Conservation (phyloP, 2,113 vertebrate genomes). For the Dicaeum eximium region DNA sequence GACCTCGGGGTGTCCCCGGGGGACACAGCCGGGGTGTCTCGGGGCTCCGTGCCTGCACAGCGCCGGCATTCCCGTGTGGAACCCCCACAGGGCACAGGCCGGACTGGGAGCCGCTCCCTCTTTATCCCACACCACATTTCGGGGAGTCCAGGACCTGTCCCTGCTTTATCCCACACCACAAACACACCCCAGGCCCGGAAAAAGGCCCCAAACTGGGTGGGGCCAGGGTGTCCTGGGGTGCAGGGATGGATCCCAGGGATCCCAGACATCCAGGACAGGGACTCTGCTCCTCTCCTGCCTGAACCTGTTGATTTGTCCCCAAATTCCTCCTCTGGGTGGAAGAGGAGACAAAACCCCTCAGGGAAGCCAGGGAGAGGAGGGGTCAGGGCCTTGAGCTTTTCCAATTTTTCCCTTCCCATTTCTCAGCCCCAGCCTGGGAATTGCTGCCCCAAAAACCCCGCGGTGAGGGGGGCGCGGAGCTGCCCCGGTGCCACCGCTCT, state of each 20-base stretch:
- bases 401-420: fast-evolving
- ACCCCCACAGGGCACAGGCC: fast-evolving
- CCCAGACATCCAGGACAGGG: neutral
- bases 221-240: fast-evolving
- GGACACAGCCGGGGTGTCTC: neutral
- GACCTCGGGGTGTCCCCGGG: too few relatives aligned
- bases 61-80: fast-evolving
- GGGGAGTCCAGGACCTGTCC: fast-evolving
- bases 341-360: fast-evolving
- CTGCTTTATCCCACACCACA: neutral
- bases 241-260: neutral
- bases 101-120: fast-evolving
- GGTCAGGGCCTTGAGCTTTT: fast-evolving
- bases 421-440: neutral
- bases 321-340: neutral
- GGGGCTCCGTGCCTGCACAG: fast-evolving
- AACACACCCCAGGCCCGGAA: fast-evolving
- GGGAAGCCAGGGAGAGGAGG: neutral
- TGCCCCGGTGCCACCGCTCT: fast-evolving
- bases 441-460: fast-evolving
- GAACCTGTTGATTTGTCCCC: neutral
- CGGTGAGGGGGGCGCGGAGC: fast-evolving
- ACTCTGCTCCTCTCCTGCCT: neutral
- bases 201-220: fast-evolving
- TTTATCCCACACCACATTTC: fast-evolving